Base-by-base conservation (phyloP, 2,888 invertebrate species). In the Philhelius pedissequus region DNA sequence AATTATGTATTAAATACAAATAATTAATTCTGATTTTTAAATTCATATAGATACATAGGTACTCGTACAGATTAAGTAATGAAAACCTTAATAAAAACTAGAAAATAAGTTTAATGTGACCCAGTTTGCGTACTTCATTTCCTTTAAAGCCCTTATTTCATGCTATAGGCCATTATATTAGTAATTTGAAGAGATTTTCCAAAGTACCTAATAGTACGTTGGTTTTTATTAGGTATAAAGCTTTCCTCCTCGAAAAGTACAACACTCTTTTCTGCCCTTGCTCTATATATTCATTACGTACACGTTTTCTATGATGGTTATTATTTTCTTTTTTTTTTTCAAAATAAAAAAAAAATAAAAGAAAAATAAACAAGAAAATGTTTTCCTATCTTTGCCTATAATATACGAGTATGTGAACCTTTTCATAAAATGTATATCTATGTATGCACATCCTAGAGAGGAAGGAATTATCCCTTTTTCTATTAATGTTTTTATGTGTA, bases 341-440 rank as follows among this genome's bases (percentile, higher is more conserved):
- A 40, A 40, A 68, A 40, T 15, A 45, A 38, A 68, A 11, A 5
- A 25, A 66, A 48, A 66, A 66, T 22, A 48, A 66, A 32, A 11
- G 11, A 25, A 66, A 48, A 66, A 66, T 22, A 48, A 66, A 32
- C 9, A 66, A 32, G 27, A 66, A 74, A 74, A 79, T 79, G 40
- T 60, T 52, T 79, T 60, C 20, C 22, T 78, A 78, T 78, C 56
- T 38, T 64, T 74, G 54, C 50, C 50, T 74, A 32, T 48, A 20
- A 22, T 32, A n/a, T n/a, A n/a, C n/a, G n/a, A n/a, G 20, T 38
- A 27, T 43, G 73, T 62, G 30, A 66, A 75, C 66, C 66, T 66
- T 64, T 66, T 75, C 66, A 56, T 35, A 38, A 48, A 75, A 75
- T 73, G 58, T n/a, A n/a, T n/a, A n/a, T n/a, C n/a, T n/a, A n/a